Percentiles rank a stretch among this genome's conserved stretches.
These are phyloP conservation scores for Ligdia adustata DNA, from an alignment of 2,888 invertebrate species.

Conservation along the genomic window DNA sequence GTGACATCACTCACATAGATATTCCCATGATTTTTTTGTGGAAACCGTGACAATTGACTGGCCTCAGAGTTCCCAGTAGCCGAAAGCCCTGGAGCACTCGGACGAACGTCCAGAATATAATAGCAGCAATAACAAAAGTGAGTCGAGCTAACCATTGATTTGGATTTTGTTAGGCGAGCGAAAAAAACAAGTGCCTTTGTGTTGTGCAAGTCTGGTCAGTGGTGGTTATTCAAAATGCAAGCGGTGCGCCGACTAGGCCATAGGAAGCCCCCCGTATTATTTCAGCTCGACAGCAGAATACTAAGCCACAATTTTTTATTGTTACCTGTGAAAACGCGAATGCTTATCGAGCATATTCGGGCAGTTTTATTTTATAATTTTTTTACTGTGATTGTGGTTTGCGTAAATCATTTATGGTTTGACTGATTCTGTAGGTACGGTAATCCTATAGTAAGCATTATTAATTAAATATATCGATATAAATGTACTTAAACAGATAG, in stretches of 20 bases:
- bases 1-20: conserved; percentile 42
- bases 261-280: conserved; percentile 64
- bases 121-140: conserved; percentile 79
- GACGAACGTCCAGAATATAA: conserved; percentile 64
- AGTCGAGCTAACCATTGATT: conserved; percentile 80
- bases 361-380: no score
- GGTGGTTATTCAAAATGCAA: conserved; percentile 56
- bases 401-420: no score
- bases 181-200: conserved; percentile 75
- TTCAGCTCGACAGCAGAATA: conserved; percentile 70
- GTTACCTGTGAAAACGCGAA: conserved; percentile 45
- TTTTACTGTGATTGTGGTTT: no score
- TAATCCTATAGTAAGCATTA: no score
- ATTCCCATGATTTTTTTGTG: conserved; percentile 59
- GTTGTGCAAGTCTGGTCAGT: conserved; percentile 67
- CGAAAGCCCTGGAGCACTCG: conserved; percentile 57
- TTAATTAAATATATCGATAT: no score
- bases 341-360: conserved; percentile 46
- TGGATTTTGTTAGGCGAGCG: conserved; percentile 67
- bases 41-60: conserved; percentile 49
- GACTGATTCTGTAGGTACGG: no score
- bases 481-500: no score
- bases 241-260: conserved; percentile 44
- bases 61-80: conserved; percentile 42
- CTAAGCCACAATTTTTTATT: conserved; percentile 65